Conservation (phyloP, 2,888 invertebrate genomes). For the Malacosoma neustria region DNA sequence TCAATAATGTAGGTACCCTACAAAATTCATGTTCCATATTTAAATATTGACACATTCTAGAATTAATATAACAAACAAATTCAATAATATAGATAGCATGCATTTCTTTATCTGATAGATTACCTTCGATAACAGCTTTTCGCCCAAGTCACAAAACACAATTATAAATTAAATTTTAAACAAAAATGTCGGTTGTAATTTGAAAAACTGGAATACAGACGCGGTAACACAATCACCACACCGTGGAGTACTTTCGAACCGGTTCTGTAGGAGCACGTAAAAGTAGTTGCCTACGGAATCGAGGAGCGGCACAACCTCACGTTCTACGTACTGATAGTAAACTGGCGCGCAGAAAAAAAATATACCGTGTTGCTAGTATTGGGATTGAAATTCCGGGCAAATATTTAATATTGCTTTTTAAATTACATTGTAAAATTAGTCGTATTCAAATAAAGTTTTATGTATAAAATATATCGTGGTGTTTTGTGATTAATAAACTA, state of each 20-base stretch:
- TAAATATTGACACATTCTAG: too few relatives aligned
- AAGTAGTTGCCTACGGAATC: constrained; percentile 38
- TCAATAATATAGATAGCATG: constrained; percentile 3
- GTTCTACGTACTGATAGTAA: constrained; percentile 25
- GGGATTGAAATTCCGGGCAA: neutral
- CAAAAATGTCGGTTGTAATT: constrained; percentile 35
- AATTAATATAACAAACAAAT: neutral
- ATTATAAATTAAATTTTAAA: constrained; percentile 20
- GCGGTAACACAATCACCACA: constrained; percentile 54
- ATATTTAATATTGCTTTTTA: too few relatives aligned
- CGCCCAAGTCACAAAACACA: constrained; percentile 28
- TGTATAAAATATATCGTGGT: too few relatives aligned
- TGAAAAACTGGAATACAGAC: constrained; percentile 27
- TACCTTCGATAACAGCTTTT: constrained; percentile 13
- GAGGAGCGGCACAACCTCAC: constrained; percentile 27
- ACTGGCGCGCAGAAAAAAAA: constrained; percentile 43
- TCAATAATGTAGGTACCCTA: too few relatives aligned
- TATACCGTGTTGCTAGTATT: constrained; percentile 33
- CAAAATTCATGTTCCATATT: too few relatives aligned
- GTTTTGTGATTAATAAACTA: too few relatives aligned
- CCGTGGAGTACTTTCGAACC: constrained; percentile 64
- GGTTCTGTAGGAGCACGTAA: constrained; percentile 58
- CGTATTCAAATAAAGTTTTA: too few relatives aligned
- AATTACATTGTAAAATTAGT: too few relatives aligned
- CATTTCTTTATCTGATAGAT: constrained; percentile 7